Conservation (phyloP, 2,888 invertebrate species). For the Tachina fera region DNA sequence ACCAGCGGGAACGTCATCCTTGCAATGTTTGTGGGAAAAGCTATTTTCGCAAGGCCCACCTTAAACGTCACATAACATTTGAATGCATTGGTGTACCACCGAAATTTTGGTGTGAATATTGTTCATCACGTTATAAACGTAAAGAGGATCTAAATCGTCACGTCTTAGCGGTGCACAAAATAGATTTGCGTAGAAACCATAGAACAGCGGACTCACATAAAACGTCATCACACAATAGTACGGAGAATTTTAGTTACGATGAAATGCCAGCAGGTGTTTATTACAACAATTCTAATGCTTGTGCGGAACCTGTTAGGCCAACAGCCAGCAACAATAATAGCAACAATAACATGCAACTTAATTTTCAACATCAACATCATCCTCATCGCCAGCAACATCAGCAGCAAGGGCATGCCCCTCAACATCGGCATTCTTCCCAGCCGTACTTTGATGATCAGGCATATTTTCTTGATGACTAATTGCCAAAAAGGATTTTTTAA, state of each 20-base stretch:
- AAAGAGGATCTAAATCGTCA: conserved; percentile 77
- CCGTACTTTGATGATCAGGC: conserved; percentile 46
- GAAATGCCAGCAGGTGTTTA: conserved; percentile 11
- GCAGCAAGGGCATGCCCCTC: not conserved
- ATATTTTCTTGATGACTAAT: conserved; percentile 41
- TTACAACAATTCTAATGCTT: conserved; percentile 17
- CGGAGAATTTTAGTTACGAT: conserved; percentile 18
- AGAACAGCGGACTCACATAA: not conserved
- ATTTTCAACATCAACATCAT: conserved; percentile 7
- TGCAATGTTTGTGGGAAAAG: conserved; percentile 78
- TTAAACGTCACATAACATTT: conserved; percentile 77
- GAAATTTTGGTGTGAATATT: conserved; percentile 76
- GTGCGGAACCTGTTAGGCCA: not conserved
- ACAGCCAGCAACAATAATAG: not conserved
- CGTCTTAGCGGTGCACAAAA: conserved; percentile 56
- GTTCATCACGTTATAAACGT: conserved; percentile 76
- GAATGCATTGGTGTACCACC: conserved; percentile 76
- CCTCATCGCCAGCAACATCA: not conserved
- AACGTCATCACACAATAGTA: not conserved
- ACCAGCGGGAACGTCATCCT: conserved; percentile 75
- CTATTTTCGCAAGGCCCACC: conserved; percentile 77
- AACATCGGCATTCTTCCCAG: not conserved
- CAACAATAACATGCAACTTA: not conserved
- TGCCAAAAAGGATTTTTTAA: not conserved
- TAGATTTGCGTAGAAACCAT: conserved; percentile 28